Percentiles rank a stretch among this genome's conserved stretches.
phyloP scores from a whole-genome alignment of 2,797 vertebrate genomes.

The Aselliscus stoliczkanus region DNA sequence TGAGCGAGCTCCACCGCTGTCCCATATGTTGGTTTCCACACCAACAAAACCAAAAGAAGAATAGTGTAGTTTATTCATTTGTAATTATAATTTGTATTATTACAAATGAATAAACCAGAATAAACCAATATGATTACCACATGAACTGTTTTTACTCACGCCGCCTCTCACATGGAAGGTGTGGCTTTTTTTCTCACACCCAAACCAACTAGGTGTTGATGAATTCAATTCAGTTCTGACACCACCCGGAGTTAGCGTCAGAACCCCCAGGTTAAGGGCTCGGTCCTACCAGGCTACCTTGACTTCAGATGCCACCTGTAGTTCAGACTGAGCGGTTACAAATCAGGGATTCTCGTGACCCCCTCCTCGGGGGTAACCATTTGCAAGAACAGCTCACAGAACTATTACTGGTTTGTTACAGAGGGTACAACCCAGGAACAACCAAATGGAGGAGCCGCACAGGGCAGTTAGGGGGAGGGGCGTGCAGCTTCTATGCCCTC shows the following conservation, averaged over 20 bases:
- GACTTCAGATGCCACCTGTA: background rate
- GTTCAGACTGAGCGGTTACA: too few species aligned
- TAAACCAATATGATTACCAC: too few species aligned
- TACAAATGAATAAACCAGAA: background rate
- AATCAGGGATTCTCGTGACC: background rate
- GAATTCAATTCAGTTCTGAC: background rate
- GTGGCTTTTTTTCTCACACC: background rate
- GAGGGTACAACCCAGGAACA: background rate
- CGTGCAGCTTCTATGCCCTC: background rate
- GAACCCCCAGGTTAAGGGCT: background rate
- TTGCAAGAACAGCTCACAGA: background rate
- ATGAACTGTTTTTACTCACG: background rate
- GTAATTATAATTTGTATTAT: too few species aligned
- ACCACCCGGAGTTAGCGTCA: background rate
- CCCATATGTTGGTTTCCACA: background rate
- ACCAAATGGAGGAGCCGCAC: fast-evolving
- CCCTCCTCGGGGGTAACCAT: too few species aligned
- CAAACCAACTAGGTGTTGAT: background rate
- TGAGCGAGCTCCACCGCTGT: background rate
- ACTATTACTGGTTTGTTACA: background rate
- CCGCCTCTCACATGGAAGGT: background rate
- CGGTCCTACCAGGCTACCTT: fast-evolving
- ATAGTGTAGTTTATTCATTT: too few species aligned
- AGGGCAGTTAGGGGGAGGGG: background rate
- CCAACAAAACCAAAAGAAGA: background rate